A percentile compares a stretch with the other conserved stretches of the same genome.
phyloP scores from a whole-genome alignment of 1,140 invertebrate species.

The Nymphalis io region DNA sequence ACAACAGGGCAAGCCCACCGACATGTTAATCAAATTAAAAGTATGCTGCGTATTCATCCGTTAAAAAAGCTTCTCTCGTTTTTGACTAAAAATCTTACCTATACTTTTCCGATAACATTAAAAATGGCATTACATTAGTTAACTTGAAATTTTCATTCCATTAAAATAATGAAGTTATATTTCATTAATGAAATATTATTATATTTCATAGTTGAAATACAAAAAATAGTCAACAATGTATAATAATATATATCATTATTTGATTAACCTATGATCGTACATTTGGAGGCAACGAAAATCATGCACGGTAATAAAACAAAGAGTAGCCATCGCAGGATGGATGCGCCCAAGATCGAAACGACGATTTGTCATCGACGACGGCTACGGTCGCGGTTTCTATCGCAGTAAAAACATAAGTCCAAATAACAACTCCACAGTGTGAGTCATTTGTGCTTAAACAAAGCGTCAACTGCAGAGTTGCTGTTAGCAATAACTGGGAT shows the following conservation, averaged over 20 bases:
- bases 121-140: too few relatives aligned
- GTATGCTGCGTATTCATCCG: slow-evolving; percentile 11
- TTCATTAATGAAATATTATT: too few relatives aligned
- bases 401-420: slow-evolving; percentile 70
- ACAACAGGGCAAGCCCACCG: slow-evolving; percentile 21
- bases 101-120: too few relatives aligned
- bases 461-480: slow-evolving; percentile 78
- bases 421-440: slow-evolving; percentile 74
- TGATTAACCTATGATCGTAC: not conserved
- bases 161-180: too few relatives aligned
- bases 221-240: too few relatives aligned
- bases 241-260: not conserved
- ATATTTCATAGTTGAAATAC: too few relatives aligned
- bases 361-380: slow-evolving; percentile 61
- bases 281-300: slow-evolving; percentile 4
- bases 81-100: slow-evolving; percentile 2
- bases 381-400: slow-evolving; percentile 43
- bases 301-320: not conserved
- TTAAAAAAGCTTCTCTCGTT: slow-evolving; percentile 14
- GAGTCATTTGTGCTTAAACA: slow-evolving; percentile 80
- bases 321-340: slow-evolving; percentile 5
- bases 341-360: slow-evolving; percentile 27
- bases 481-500: slow-evolving; percentile 75
- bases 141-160: too few relatives aligned
- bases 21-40: slow-evolving; percentile 33